Evolutionary conservation across 1,140 invertebrate species (phyloP), one percentile per base, ranked within the genome.

Genomic region (Drosophila sechellia): DNA sequence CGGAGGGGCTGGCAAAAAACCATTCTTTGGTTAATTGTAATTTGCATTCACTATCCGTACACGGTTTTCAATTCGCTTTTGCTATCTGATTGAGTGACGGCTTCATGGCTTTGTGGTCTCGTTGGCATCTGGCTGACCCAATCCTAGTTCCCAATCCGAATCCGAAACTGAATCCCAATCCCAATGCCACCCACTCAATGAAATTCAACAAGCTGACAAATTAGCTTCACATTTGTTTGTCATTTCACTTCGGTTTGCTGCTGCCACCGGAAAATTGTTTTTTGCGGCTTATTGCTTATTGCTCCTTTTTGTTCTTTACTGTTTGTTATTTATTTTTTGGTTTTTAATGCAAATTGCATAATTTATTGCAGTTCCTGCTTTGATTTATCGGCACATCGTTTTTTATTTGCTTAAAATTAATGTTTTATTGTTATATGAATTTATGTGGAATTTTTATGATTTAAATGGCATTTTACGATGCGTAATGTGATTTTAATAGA

Each of bases 191-290:
- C 42, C 52, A 34, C 20, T 43, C 49, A 49, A 72, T 57, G 64
- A 25, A 15, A 31, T 66, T 53, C 57, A 61, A 50, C 60, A 69
- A 73, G 45, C 74, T 86, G 83, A 86, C 83, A 86, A 86, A 86
- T 86, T 86, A 86, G 83, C 84, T 86, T 87, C 71, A 49, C 79
- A 79, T 83, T 49, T 73, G 63, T 86, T 80, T 80, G 77, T 58
- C 72, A 85, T 85, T 85, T 73, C 37, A 73, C 71, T 68, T 71
- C 15, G 64, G 43, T 71, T 52, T 61, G 59, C 45, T 76, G 43
- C 40, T 52, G 40, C 48, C 48, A 46, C 34, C 54, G 64, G 45
- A 54, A 37, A 56, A 53, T 73, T 59, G 64, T 60, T 78, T 35
- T 49, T 69, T 66, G 56, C 53, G 40, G 49, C 39, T 69, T 52